Evolutionary conservation across 1,140 invertebrate species (phyloP).

Genomic region (Druon quercuslanigerum): DNA sequence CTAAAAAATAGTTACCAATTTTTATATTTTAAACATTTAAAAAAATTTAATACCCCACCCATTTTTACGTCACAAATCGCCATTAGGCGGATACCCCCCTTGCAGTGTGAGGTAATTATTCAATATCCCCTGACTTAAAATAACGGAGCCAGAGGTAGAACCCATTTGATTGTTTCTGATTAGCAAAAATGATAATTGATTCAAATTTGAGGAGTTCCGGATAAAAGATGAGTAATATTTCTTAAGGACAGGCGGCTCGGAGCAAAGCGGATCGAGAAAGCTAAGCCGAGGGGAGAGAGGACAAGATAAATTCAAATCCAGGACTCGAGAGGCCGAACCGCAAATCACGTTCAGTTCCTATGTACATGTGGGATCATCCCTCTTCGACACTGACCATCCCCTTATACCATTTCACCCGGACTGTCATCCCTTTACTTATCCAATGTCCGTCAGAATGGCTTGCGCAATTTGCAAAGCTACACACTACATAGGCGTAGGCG

Average conservation of each 20-base stretch:
- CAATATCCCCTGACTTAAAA: too few species aligned
- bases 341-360: conserved; percentile 68
- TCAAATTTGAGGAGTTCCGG: background rate
- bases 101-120: too few species aligned
- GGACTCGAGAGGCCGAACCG: conserved; percentile 64
- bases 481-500: background rate
- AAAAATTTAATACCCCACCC: too few species aligned
- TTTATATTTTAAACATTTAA: too few species aligned
- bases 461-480: conserved; percentile 31
- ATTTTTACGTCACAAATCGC: too few species aligned
- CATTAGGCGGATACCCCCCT: too few species aligned
- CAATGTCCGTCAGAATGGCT: conserved; percentile 52
- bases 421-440: conserved; percentile 67
- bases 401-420: conserved; percentile 55
- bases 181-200: too few species aligned
- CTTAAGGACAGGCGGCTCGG: background rate
- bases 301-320: conserved; percentile 72
- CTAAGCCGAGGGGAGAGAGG: conserved; percentile 42
- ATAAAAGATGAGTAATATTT: conserved; percentile 12
- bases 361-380: conserved; percentile 68
- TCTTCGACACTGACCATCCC: conserved; percentile 66
- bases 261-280: conserved; percentile 31
- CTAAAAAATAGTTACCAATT: too few species aligned
- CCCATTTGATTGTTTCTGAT: too few species aligned
- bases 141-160: too few species aligned